These are phyloP conservation scores for Molanna angustata DNA, from an alignment of 2,888 invertebrate species.

Conservation along the genomic window DNA sequence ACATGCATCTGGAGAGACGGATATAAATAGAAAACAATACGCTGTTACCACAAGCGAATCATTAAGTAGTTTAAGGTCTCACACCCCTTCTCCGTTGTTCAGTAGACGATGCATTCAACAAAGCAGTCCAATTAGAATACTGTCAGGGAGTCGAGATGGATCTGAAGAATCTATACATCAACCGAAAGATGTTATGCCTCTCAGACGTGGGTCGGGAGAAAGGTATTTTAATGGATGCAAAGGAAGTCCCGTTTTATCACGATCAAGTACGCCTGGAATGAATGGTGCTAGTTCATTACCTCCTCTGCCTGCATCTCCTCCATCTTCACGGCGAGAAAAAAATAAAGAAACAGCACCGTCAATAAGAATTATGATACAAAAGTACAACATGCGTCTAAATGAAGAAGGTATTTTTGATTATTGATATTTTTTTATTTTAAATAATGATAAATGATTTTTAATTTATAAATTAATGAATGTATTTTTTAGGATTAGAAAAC, in stretches of 20 bases:
- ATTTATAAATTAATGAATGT: not conserved
- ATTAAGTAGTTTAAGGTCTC: conserved; percentile 23
- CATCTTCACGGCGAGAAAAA: conserved; percentile 52
- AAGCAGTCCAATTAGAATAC: conserved; percentile 21
- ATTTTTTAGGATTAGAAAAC: conserved; percentile 36
- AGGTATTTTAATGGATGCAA: conserved; percentile 22
- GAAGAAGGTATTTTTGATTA: conserved; percentile 49
- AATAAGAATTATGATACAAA: conserved; percentile 67
- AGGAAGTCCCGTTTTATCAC: conserved; percentile 31
- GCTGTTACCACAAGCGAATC: conserved; percentile 24
- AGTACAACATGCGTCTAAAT: conserved; percentile 63
- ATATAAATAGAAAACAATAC: conserved; percentile 19
- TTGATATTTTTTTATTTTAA: not conserved
- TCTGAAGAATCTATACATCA: conserved; percentile 30
- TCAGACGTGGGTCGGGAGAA: conserved; percentile 29
- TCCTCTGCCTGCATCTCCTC: conserved; percentile 60
- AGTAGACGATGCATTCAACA: conserved; percentile 18
- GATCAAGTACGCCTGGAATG: conserved; percentile 27
- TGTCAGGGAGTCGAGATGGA: conserved; percentile 25
- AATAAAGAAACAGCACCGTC: conserved; percentile 67
- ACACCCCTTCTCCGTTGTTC: conserved; percentile 28
- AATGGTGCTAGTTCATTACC: conserved; percentile 41
- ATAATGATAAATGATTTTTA: not conserved
- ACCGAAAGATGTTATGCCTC: conserved; percentile 20
- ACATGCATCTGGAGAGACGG: conserved; percentile 10